These are phyloP conservation scores for Scolanthus callimorphus DNA, from an alignment of 92 coral and sea anemone species.

Conservation along the genomic window DNA sequence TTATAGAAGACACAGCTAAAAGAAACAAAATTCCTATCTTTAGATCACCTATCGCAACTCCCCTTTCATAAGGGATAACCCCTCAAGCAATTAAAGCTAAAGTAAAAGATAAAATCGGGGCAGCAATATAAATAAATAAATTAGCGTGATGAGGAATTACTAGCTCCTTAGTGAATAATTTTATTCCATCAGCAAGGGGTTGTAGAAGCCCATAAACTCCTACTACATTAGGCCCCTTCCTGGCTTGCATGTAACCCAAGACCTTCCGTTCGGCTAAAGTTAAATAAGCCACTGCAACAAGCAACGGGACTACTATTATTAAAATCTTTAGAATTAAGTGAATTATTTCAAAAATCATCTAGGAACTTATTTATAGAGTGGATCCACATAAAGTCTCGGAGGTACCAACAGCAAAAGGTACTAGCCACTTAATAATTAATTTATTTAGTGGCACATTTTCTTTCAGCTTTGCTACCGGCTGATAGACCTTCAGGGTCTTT, in stretches of 20 bases:
- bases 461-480: constrained; percentile 84
- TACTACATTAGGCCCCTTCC: constrained; percentile 88
- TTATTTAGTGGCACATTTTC: constrained; percentile 49
- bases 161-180: constrained; percentile 70
- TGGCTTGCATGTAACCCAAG: constrained; percentile 76
- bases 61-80: constrained; percentile 62
- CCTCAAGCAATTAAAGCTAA: constrained; percentile 67
- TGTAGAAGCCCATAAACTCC: constrained; percentile 71
- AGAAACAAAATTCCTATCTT: constrained; percentile 60
- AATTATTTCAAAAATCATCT: constrained; percentile 65
- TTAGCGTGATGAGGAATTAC: constrained; percentile 66
- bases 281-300: constrained; percentile 82
- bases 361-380: constrained; percentile 31
- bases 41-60: constrained; percentile 58
- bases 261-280: constrained; percentile 87
- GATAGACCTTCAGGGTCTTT: constrained; percentile 68
- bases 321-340: constrained; percentile 64
- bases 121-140: constrained; percentile 57
- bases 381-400: constrained; percentile 84
- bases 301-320: constrained; percentile 70
- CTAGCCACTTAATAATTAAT: constrained; percentile 42
- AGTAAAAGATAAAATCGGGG: constrained; percentile 64
- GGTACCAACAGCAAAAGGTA: constrained; percentile 79
- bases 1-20: constrained; percentile 56
- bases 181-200: constrained; percentile 82